A percentile compares a stretch with the other conserved stretches of the same genome.
Evolutionary conservation across 2,797 vertebrate species (phyloP).

Genomic region (Melanogrammus aeglefinus): DNA sequence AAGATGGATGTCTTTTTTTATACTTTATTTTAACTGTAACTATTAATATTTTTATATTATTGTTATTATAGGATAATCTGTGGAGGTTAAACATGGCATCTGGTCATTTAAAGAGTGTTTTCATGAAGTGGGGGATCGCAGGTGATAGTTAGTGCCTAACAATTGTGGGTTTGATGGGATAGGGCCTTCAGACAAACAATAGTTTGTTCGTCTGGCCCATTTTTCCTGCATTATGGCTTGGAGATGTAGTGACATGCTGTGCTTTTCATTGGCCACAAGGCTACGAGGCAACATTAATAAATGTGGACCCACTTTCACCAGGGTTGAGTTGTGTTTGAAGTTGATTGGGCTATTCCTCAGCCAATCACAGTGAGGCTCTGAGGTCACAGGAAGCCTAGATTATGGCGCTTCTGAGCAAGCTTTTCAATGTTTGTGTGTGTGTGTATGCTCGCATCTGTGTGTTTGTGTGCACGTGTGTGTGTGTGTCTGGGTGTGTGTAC

Average conservation of each 20-base stretch:
- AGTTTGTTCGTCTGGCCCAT: background rate
- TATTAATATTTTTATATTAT: background rate
- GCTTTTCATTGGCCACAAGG: background rate
- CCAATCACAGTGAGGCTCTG: constrained; percentile 1
- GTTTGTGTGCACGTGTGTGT: no score
- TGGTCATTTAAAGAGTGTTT: background rate
- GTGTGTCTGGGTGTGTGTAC: background rate
- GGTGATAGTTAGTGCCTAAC: no score
- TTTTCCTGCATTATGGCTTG: background rate
- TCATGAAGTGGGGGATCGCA: no score
- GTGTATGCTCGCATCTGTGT: no score
- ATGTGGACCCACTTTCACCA: background rate
- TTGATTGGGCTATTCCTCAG: constrained; percentile 1
- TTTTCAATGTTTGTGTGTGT: background rate
- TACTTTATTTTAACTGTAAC: no score
- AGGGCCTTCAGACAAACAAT: no score
- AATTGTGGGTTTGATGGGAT: no score
- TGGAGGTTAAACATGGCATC: background rate
- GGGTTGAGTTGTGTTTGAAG: background rate
- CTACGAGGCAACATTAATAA: background rate
- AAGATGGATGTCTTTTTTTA: background rate
- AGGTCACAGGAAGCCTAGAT: background rate
- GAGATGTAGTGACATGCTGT: background rate
- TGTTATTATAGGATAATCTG: background rate
- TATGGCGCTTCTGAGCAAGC: background rate